Base-by-base conservation (phyloP, 1,140 invertebrate species). In the Muscidifurax raptorellus region DNA sequence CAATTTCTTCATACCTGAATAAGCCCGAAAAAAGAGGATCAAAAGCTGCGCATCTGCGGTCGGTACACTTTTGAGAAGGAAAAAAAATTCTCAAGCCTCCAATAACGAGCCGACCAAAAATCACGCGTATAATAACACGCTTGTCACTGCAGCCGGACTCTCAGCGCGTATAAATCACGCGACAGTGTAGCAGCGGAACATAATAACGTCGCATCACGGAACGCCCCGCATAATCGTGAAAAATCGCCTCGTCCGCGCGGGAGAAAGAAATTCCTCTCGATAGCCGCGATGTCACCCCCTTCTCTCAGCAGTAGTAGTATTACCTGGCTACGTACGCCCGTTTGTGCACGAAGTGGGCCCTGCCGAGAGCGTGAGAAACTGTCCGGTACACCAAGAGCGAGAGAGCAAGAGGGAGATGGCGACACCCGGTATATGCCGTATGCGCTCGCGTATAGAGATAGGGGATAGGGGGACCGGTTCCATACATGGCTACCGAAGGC, bases 401-500 rank as follows among this genome's bases (percentile, higher is more conserved):
- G 44, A 44, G 44, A 47, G 44, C n/a, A n/a, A 59, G 52, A n/a
- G 52, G 5, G 52, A 59, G 52, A 59, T n/a, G 52, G 86, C 89
- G 90, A 92, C 92, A 93, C 92, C 92, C 91, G 91, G 92, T 93
- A 93, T 89, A 93, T 91, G 88, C 89, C 64, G 76, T 80, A 59
- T 74, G 71, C n/a, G 27, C 44, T 28, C 74, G 67, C 44, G 7
- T 75, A 75, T 76, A 15, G 25, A 66, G 72, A 69, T 36, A 44
- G 25, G 25, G 36, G 52, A n/a, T 25, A 25, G n/a, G 89, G 89
- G 89, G 92, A 93, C 92, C 92, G 92, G 92, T 92, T 93, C 92
- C 92, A 91, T 93, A 93, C 92, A 93, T 92, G 92, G 92, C 91
- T 93, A 89, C 91, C 90, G 91, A 91, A 90, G 91, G 88, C 91